Conservation (phyloP, 1,140 invertebrate genomes). For the Drosophila murphyi region DNA sequence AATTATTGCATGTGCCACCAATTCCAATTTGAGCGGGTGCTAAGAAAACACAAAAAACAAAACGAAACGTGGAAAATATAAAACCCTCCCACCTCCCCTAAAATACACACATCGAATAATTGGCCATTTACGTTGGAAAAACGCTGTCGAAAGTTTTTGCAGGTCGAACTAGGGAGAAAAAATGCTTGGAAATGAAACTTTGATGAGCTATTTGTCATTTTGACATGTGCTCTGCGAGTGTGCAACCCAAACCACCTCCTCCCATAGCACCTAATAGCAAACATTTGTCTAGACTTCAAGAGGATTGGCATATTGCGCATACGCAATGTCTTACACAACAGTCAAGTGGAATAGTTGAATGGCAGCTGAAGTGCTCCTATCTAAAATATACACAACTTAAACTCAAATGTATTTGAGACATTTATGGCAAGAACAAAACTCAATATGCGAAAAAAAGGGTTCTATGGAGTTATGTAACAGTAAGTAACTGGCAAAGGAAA, state of each 20-base stretch:
- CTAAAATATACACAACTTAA: too few species aligned
- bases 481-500: too few species aligned
- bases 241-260: not conserved
- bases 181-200: constrained; percentile 72
- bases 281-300: constrained; percentile 62
- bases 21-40: constrained; percentile 58
- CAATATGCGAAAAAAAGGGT: too few species aligned
- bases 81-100: constrained; percentile 1
- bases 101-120: constrained; percentile 2
- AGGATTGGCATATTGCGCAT: constrained; percentile 53
- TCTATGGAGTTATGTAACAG: too few species aligned
- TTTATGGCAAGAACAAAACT: too few species aligned
- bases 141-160: constrained; percentile 39
- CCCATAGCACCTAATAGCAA: not conserved
- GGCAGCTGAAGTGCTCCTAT: not conserved
- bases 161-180: constrained; percentile 20
- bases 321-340: constrained; percentile 35
- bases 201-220: constrained; percentile 80
- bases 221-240: constrained; percentile 60
- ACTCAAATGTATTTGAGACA: too few species aligned
- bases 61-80: constrained; percentile 18
- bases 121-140: constrained; percentile 35
- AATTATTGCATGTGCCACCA: constrained; percentile 76
- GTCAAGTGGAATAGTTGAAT: constrained; percentile 1
- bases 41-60: constrained; percentile 37